Conservation (phyloP, 23 tunicate genomes). For the Trididemnum miniatum region DNA sequence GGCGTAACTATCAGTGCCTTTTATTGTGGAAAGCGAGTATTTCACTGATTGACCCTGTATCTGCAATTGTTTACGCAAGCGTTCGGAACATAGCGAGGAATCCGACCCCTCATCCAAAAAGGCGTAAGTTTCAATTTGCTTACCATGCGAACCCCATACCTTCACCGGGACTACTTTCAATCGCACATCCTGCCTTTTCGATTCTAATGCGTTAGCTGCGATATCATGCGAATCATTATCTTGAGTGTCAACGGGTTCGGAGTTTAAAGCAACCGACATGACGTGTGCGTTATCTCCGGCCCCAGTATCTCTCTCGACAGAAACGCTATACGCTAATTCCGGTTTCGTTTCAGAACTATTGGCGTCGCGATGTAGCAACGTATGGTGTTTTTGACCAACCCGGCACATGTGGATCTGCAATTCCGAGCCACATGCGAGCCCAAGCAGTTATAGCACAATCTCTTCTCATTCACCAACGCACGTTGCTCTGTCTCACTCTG, state of each 20-base stretch:
- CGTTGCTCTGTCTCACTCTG: not conserved
- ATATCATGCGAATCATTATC: not conserved
- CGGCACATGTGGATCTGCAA: not conserved
- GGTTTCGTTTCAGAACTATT: no score
- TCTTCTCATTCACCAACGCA: not conserved
- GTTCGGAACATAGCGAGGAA: not conserved
- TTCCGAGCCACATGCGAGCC: not conserved
- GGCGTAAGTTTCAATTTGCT: no score
- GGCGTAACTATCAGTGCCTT: not conserved
- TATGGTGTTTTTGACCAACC: not conserved
- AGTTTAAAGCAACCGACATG: not conserved
- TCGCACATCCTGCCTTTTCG: not conserved
- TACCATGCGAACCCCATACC: not conserved
- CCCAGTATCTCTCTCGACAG: not conserved
- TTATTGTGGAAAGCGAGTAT: not conserved
- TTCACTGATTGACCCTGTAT: not conserved
- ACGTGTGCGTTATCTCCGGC: not conserved
- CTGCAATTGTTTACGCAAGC: not conserved
- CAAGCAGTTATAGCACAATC: not conserved
- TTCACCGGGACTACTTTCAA: not conserved
- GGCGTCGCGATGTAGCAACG: not conserved
- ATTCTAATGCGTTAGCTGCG: not conserved
- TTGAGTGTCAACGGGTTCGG: not conserved
- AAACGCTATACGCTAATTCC: no score
- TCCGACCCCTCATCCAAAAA: not conserved